Percentiles rank a stretch among this genome's conserved stretches.
Conservation (phyloP, 2,888 invertebrate species). For the Tetropium fuscum region DNA sequence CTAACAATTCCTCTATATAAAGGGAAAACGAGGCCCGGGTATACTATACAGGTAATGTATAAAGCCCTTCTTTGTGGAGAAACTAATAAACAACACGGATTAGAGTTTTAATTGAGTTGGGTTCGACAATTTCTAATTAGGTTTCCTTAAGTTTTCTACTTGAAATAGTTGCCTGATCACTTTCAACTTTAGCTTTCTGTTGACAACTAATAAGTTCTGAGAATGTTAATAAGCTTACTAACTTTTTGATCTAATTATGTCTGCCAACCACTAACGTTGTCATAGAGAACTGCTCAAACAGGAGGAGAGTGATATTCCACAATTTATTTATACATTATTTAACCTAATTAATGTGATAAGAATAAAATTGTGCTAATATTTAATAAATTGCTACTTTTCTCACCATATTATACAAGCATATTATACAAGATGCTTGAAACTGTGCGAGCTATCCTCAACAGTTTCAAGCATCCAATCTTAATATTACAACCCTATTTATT, state of each 20-base stretch:
- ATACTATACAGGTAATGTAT: background rate
- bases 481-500: no score
- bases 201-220: constrained; percentile 23
- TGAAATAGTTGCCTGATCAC: constrained; percentile 19
- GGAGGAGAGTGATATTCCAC: no score
- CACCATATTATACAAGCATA: no score
- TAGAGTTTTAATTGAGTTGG: constrained; percentile 15
- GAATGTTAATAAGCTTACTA: constrained; percentile 23
- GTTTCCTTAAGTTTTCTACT: constrained; percentile 22
- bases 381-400: no score
- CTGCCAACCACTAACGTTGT: constrained; percentile 9
- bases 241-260: constrained; percentile 25
- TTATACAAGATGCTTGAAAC: no score
- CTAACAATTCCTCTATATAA: no score
- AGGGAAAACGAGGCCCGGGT: no score
- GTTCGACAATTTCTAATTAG: constrained; percentile 20
- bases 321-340: no score
- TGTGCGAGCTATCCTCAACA: no score
- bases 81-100: constrained; percentile 18
- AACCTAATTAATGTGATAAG: no score
- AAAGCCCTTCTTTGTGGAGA: background rate
- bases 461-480: no score
- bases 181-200: constrained; percentile 19
- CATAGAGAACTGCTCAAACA: constrained; percentile 13
- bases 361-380: no score